A percentile compares a stretch with the other conserved stretches of the same genome.
phyloP scores from a whole-genome alignment of 2,113 vertebrate genomes.

The Pachypanchax playfairii region DNA sequence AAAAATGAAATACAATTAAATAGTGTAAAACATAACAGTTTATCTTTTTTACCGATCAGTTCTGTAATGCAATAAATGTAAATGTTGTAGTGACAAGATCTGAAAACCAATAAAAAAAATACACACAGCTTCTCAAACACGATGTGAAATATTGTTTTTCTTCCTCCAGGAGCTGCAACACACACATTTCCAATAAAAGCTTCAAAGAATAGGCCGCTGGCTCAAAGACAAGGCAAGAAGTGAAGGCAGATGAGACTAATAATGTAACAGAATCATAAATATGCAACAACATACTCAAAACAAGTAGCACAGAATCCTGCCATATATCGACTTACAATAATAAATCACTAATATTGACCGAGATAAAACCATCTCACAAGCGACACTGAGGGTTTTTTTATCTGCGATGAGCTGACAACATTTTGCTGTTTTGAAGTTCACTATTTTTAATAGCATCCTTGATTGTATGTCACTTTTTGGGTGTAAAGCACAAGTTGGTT shows the following conservation, averaged over 20 bases:
- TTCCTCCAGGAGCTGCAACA: slow-evolving; percentile 32
- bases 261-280: slow-evolving; percentile 55
- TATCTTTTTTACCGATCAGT: slow-evolving; percentile 43
- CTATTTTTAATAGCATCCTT: slow-evolving; percentile 58
- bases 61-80: slow-evolving; percentile 17
- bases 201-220: slow-evolving; percentile 48
- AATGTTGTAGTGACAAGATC: slow-evolving; percentile 10
- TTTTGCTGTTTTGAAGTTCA: slow-evolving; percentile 49
- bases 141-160: slow-evolving; percentile 14
- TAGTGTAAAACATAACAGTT: slow-evolving; percentile 26
- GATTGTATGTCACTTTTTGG: slow-evolving; percentile 64
- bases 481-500: slow-evolving; percentile 77
- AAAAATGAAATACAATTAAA: slow-evolving; percentile 42
- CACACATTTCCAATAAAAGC: slow-evolving; percentile 36
- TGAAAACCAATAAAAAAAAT: slow-evolving; percentile 24
- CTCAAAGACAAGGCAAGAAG: slow-evolving; percentile 72
- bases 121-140: slow-evolving; percentile 26
- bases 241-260: slow-evolving; percentile 61
- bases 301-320: slow-evolving; percentile 42
- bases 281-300: slow-evolving; percentile 55
- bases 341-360: slow-evolving; percentile 49
- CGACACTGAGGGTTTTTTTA: slow-evolving; percentile 34
- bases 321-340: slow-evolving; percentile 48
- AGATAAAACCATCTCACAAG: slow-evolving; percentile 58
- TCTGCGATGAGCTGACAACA: slow-evolving; percentile 46